Conservation (phyloP, 2,797 vertebrate genomes). For the Sternotherus odoratus region DNA sequence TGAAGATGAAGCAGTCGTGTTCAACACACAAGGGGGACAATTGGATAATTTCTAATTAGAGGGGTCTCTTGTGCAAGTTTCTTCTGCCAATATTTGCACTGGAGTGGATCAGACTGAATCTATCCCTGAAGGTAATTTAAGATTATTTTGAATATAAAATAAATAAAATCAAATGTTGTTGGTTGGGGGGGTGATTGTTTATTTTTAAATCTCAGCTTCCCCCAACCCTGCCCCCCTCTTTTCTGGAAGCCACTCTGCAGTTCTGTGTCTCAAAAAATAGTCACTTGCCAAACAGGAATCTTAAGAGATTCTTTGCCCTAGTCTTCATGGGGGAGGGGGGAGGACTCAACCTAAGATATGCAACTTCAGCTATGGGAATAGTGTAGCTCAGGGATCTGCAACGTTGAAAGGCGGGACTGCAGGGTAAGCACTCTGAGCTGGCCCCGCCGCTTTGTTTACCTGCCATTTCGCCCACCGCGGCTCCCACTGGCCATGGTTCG, state of each 20-base stretch:
- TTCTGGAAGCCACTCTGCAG: background rate
- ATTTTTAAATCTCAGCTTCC: background rate
- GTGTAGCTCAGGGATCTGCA: too few relatives aligned
- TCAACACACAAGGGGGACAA: background rate
- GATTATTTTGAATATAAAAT: background rate
- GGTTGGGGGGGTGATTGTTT: background rate
- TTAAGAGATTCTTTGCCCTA: background rate
- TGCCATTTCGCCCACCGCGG: too few relatives aligned
- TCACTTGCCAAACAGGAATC: background rate
- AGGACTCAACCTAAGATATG: too few relatives aligned
- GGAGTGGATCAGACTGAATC: background rate
- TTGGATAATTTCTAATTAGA: background rate
- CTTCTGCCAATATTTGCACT: background rate
- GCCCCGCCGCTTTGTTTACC: too few relatives aligned
- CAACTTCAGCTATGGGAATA: too few relatives aligned
- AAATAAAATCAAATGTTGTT: background rate
- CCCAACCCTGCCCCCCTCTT: background rate
- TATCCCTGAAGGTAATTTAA: background rate
- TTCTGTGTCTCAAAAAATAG: background rate
- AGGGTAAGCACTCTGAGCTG: too few relatives aligned
- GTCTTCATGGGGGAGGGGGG: too few relatives aligned
- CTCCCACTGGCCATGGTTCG: too few relatives aligned
- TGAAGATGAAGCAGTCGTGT: background rate
- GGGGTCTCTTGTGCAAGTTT: background rate
- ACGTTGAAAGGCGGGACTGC: too few relatives aligned